phyloP scores from a whole-genome alignment of 2,113 vertebrate genomes.

The Archocentrus centrarchus region DNA sequence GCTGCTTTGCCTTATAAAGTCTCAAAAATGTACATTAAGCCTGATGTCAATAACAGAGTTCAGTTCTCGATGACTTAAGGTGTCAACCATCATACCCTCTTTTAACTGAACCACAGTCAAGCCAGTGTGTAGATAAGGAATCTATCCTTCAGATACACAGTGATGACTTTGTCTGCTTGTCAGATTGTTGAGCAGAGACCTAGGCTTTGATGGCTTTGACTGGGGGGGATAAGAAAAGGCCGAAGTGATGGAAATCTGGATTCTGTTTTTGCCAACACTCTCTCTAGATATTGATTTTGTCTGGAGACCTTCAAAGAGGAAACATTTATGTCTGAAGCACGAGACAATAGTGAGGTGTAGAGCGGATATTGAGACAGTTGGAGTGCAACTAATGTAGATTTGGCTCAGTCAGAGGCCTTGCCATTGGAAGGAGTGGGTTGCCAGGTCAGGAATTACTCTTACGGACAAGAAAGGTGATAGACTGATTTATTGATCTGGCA shows the following conservation, averaged over 20 bases:
- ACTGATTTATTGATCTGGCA: constrained; percentile 50
- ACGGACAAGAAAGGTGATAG: constrained; percentile 15
- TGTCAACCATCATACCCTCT: constrained; percentile 50
- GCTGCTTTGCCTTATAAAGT: background rate
- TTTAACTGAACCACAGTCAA: constrained; percentile 33
- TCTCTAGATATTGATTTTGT: constrained; percentile 81
- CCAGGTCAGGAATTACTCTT: constrained; percentile 50
- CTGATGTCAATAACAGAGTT: background rate
- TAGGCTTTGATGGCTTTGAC: constrained; percentile 70
- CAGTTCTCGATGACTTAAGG: constrained; percentile 31
- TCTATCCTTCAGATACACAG: constrained; percentile 68
- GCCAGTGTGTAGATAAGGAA: constrained; percentile 51
- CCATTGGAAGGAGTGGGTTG: constrained; percentile 32
- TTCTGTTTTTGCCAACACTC: constrained; percentile 69
- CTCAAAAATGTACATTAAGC: background rate
- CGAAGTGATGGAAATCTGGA: constrained; percentile 76
- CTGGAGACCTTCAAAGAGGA: constrained; percentile 78
- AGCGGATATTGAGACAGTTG: constrained; percentile 61
- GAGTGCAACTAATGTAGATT: constrained; percentile 66
- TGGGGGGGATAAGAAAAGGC: constrained; percentile 73
- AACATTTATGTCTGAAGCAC: constrained; percentile 72
- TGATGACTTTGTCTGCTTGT: constrained; percentile 72
- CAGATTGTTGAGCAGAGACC: constrained; percentile 56
- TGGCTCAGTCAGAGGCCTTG: constrained; percentile 47
- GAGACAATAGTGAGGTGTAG: constrained; percentile 59